Conservation (phyloP, 2,888 invertebrate species). For the Drosophila lutescens region DNA sequence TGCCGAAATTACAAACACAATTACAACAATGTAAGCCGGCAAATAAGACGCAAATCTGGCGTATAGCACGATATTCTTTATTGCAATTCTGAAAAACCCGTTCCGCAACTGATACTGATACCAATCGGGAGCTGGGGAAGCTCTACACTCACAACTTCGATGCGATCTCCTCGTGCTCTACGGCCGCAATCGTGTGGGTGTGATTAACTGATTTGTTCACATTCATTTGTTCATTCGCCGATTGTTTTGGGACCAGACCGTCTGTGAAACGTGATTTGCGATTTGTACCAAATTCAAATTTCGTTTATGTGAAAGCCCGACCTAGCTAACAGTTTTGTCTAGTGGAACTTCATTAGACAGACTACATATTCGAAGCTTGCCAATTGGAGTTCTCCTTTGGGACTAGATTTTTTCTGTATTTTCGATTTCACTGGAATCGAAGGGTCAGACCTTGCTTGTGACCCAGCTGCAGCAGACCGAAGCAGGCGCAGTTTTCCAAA, state of each 20-base stretch:
- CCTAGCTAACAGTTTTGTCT: constrained; percentile 12
- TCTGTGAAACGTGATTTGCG: constrained; percentile 82
- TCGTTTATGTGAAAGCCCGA: constrained; percentile 46
- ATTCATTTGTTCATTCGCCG: constrained; percentile 79
- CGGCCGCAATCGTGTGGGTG: constrained; percentile 79
- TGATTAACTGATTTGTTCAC: constrained; percentile 84
- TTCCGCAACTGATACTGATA: constrained; percentile 77
- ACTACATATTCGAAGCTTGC: constrained; percentile 1
- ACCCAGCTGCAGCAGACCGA: constrained; percentile 46
- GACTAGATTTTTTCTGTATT: constrained; percentile 5
- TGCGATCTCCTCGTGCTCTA: constrained; percentile 12
- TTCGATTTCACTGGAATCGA: constrained; percentile 55
- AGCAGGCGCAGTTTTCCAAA: not conserved
- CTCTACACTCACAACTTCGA: constrained; percentile 26
- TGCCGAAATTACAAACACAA: constrained; percentile 46
- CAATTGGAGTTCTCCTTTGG: not conserved
- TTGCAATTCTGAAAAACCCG: constrained; percentile 72
- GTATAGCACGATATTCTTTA: constrained; percentile 82
- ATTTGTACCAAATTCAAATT: constrained; percentile 82
- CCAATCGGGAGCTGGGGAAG: constrained; percentile 66
- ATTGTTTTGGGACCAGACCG: constrained; percentile 48
- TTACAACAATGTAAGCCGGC: constrained; percentile 61
- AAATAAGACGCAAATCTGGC: constrained; percentile 75
- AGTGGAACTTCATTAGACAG: constrained; percentile 31
- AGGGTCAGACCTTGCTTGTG: constrained; percentile 66